Conservation (phyloP, 2,113 vertebrate species). For the Pampusana beccarii region DNA sequence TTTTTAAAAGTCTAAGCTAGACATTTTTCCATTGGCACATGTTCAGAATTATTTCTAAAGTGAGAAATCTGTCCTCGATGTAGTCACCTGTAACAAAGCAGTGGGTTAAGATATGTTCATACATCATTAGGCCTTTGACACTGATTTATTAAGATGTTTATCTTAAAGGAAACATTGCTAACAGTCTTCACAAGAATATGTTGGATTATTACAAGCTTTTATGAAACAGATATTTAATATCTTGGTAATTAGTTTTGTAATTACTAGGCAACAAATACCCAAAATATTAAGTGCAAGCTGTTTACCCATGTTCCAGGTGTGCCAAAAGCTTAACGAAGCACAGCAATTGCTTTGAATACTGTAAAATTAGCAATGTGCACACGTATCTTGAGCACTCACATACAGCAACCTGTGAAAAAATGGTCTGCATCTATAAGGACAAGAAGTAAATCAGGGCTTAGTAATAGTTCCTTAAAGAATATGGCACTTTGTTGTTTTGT, state of each 20-base stretch:
- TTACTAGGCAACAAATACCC: not conserved
- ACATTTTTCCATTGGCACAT: not conserved
- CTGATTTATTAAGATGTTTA: not conserved
- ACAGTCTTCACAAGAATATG: not conserved
- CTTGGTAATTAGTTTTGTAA: not conserved
- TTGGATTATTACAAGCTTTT: not conserved
- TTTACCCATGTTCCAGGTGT: not conserved
- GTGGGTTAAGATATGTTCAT: not conserved
- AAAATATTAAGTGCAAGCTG: not conserved
- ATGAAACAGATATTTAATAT: not conserved
- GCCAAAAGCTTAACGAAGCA: not conserved
- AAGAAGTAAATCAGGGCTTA: not conserved
- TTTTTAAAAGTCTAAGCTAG: not conserved
- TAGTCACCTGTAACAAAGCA: not conserved
- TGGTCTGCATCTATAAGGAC: not conserved
- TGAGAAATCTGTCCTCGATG: not conserved
- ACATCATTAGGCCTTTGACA: not conserved
- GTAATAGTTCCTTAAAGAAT: too few species aligned
- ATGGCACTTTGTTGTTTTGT: fast-evolving
- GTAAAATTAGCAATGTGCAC: not conserved
- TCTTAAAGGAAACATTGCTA: not conserved
- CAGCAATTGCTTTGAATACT: not conserved
- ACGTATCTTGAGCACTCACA: not conserved
- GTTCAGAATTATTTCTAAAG: not conserved
- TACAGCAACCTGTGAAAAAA: not conserved